phyloP scores from a whole-genome alignment of 2,888 invertebrate genomes.

The Monopis laevigella region DNA sequence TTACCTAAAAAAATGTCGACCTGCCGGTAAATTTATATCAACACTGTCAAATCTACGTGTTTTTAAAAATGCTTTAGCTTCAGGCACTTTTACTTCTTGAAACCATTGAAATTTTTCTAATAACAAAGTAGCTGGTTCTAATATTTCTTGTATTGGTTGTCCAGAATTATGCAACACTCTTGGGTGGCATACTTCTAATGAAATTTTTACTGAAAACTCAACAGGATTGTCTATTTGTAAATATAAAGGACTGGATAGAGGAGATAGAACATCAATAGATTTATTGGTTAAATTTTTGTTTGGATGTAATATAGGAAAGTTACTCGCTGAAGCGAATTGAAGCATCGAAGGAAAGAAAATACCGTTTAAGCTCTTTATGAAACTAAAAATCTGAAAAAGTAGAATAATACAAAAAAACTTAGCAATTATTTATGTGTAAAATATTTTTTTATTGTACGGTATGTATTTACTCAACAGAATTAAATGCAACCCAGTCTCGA shows the following conservation, averaged over 20 bases:
- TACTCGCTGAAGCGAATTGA: slow-evolving; percentile 36
- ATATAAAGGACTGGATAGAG: slow-evolving; percentile 42
- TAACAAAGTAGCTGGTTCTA: slow-evolving; percentile 42
- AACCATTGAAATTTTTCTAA: slow-evolving; percentile 52
- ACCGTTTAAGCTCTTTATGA: slow-evolving; percentile 25
- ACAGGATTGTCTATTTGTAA: slow-evolving; percentile 48
- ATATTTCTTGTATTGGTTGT: slow-evolving; percentile 29
- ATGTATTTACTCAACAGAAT: no score
- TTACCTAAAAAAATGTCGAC: slow-evolving; percentile 35
- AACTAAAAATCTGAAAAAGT: slow-evolving; percentile 29
- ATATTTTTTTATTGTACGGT: no score
- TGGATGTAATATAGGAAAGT: slow-evolving; percentile 27
- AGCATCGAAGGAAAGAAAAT: slow-evolving; percentile 42
- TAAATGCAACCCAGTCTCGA: slow-evolving; percentile 40
- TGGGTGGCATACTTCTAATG: slow-evolving; percentile 38
- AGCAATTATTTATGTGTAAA: no score
- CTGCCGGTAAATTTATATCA: slow-evolving; percentile 36
- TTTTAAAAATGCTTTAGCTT: slow-evolving; percentile 31
- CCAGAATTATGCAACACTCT: slow-evolving; percentile 39
- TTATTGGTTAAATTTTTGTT: slow-evolving; percentile 26
- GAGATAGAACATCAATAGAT: slow-evolving; percentile 33
- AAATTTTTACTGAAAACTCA: slow-evolving; percentile 31
- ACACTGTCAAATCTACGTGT: slow-evolving; percentile 38
- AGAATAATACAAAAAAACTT: no score
- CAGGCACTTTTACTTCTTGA: slow-evolving; percentile 30